Base-by-base conservation (phyloP, 2,113 vertebrate species). In the Tragelaphus buxtoni region DNA sequence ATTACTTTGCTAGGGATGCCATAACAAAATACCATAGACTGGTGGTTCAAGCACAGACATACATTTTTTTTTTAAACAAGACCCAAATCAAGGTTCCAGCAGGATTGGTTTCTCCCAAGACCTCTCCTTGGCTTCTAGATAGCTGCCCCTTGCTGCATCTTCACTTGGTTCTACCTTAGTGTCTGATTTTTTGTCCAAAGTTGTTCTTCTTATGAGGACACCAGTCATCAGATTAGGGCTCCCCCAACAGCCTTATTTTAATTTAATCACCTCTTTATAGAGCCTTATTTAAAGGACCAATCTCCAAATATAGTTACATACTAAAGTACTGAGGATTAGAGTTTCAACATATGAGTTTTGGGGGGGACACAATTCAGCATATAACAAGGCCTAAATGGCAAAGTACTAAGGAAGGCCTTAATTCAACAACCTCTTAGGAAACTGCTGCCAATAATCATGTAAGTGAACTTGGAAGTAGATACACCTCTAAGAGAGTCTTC, bases 141-240 rank as follows among this genome's bases (percentile, higher is more conserved):
- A 58, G 30, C 7, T 5, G 10, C 10, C 9, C 4, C 18, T 55
- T 32, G 9, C 16, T 77, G 9, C 20, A 42, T 77, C 12, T 56
- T 28, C n/a, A n/a, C 5, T 10, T 16, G 32, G 13, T n/a, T 3
- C 0, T 58, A n/a, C 24, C 5, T 30, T 47, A 5, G 0, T 22
- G 1, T 63, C 26, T 88, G 45, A 79, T 47, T 95, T 55, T 89
- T 49, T 28, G 30, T 55, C 14, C 45, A 61, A 69, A 74, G 61
- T 45, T 17, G 4, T 17, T 79, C 39, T 17, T 79, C 39, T 79
- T 93, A 76, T 9, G 51, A 74, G 18, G 53, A n/a, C 12, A 56
- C 16, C 16, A 39, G 45, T 58, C 18, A 35, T 82, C 93, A 47
- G 18, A 56, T 32, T 30, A 83, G 63, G 32, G 2, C n/a, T 24